Percentiles rank a stretch among this genome's conserved stretches.
phyloP scores from a whole-genome alignment of 2,888 invertebrate genomes.

The Eristalis tenax region DNA sequence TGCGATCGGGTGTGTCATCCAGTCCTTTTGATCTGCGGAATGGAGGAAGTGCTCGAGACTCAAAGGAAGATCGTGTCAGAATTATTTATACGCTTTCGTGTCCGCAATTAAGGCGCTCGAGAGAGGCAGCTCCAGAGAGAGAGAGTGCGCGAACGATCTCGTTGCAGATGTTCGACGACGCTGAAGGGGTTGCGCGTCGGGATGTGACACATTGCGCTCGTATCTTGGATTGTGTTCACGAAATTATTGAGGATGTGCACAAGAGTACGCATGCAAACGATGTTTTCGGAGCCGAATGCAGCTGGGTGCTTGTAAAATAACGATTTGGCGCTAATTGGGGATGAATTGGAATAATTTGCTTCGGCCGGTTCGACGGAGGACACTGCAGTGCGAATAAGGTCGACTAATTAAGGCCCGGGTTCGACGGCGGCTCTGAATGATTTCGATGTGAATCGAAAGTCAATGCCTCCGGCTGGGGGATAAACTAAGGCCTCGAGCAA shows the following conservation, averaged over 20 bases:
- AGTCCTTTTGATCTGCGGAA: conserved; percentile 70
- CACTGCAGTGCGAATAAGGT: conserved; percentile 47
- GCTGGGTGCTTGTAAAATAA: conserved; percentile 55
- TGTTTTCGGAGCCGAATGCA: conserved; percentile 16
- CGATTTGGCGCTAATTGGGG: conserved; percentile 62
- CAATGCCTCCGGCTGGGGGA: not conserved
- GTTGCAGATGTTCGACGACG: conserved; percentile 58
- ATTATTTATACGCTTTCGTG: conserved; percentile 71
- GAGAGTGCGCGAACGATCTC: not conserved
- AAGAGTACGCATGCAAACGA: not conserved
- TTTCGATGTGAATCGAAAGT: not conserved
- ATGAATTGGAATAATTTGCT: conserved; percentile 58
- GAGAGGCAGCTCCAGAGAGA: not conserved
- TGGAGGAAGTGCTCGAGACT: conserved; percentile 70
- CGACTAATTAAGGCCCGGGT: conserved; percentile 37
- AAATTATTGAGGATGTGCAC: conserved; percentile 52
- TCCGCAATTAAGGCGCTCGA: conserved; percentile 59
- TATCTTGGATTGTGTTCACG: conserved; percentile 25
- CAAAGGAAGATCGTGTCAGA: conserved; percentile 72
- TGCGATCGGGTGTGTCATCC: conserved; percentile 67
- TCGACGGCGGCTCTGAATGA: not conserved
- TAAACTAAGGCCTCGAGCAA: no score
- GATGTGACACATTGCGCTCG: not conserved
- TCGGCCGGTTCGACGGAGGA: conserved; percentile 5
- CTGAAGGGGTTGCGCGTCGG: conserved; percentile 23